Evolutionary conservation across 2,797 vertebrate species (phyloP).

Genomic region (Cossypha dichroa): DNA sequence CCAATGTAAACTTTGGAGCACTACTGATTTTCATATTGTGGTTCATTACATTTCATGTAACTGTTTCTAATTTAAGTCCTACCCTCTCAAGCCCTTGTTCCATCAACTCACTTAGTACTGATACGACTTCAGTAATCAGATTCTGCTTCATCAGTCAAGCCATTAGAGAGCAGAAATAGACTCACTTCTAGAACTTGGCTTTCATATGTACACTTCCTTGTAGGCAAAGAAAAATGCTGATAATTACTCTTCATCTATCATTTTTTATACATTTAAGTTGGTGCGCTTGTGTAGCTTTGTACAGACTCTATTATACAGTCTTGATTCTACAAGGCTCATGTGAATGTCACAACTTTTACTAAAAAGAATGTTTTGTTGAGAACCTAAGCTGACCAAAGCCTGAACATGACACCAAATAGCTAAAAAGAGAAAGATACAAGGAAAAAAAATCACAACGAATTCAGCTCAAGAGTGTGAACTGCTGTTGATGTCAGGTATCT

Average conservation of each 20-base stretch:
- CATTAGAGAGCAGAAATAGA: not conserved
- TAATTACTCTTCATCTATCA: not conserved
- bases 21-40: not conserved
- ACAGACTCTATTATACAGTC: not conserved
- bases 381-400: not conserved
- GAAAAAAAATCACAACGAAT: not conserved
- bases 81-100: not conserved
- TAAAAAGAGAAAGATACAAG: not conserved
- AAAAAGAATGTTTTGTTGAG: not conserved
- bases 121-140: not conserved
- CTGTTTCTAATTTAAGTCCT: not conserved
- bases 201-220: not conserved
- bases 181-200: not conserved
- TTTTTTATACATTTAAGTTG: not conserved
- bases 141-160: not conserved
- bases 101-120: not conserved
- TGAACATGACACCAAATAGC: not conserved
- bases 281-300: not conserved
- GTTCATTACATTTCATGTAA: not conserved
- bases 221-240: not conserved
- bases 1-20: not conserved
- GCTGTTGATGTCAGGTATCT: not conserved
- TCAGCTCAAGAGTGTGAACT: not conserved
- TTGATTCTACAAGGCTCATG: not conserved
- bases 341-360: not conserved